These are phyloP conservation scores for Arctopsyche grandis DNA, from an alignment of 1,140 invertebrate species.

Conservation along the genomic window DNA sequence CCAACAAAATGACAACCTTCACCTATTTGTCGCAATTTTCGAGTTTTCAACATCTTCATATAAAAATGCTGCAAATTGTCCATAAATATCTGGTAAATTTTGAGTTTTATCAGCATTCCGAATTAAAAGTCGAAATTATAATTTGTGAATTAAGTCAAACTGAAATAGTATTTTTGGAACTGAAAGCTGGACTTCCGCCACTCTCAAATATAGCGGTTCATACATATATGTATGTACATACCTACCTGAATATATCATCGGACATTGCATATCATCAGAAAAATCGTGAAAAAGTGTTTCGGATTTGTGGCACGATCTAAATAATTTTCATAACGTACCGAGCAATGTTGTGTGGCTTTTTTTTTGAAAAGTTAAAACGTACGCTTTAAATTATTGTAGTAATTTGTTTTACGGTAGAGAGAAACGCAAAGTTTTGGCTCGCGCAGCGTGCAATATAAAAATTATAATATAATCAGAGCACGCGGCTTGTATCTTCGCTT, in stretches of 20 bases:
- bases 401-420: background rate
- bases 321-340: too few species aligned
- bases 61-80: too few species aligned
- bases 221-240: background rate
- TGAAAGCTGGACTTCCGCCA: too few species aligned
- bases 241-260: background rate
- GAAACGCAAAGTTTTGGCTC: slow-evolving; percentile 8
- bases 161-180: too few species aligned
- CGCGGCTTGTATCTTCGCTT: slow-evolving; percentile 45
- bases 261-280: background rate
- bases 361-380: background rate
- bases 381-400: background rate
- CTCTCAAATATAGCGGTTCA: too few species aligned
- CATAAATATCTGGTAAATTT: too few species aligned
- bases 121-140: background rate
- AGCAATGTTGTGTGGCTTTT: background rate
- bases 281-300: background rate
- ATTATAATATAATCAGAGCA: slow-evolving; percentile 41
- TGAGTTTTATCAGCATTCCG: too few species aligned
- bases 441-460: slow-evolving; percentile 21
- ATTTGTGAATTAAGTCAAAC: too few species aligned
- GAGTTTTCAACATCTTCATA: too few species aligned
- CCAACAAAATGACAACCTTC: too few species aligned
- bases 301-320: background rate
- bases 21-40: too few species aligned